Conservation (phyloP, 2,113 vertebrate genomes). For the Onychostoma macrolepis region DNA sequence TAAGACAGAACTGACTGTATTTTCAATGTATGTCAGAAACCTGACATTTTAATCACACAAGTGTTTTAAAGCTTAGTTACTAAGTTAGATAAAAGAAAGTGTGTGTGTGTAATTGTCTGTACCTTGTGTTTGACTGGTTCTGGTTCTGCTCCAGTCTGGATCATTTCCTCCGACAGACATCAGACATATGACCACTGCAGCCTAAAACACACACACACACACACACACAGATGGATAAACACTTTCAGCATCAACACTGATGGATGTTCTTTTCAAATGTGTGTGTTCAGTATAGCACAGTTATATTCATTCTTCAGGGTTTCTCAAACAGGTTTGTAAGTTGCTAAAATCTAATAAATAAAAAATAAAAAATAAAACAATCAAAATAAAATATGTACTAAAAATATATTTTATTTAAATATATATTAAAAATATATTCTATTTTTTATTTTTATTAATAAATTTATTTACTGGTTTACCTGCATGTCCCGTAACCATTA, state of each 20-base stretch:
- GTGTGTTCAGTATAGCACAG: neutral
- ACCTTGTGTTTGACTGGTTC: constrained; percentile 45
- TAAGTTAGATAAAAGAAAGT: too few species aligned
- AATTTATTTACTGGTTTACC: too few species aligned
- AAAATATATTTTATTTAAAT: too few species aligned
- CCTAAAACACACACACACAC: constrained; percentile 25
- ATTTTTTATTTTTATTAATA: too few species aligned
- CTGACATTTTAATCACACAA: neutral
- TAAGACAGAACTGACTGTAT: neutral
- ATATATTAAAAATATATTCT: too few species aligned
- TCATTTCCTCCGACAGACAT: constrained; percentile 51
- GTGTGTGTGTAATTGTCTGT: neutral
- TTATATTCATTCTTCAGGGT: neutral
- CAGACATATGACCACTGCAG: constrained; percentile 47
- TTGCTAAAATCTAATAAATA: too few species aligned
- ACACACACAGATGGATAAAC: constrained; percentile 12
- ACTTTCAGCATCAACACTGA: neutral
- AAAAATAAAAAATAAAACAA: too few species aligned
- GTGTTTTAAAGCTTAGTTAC: too few species aligned
- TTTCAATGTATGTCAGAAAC: neutral
- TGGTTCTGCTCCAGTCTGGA: constrained; percentile 54
- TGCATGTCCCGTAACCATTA: too few species aligned
- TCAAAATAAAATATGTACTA: too few species aligned
- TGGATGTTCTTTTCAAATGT: neutral
- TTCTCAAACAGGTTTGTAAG: too few species aligned